Conservation (phyloP, 2,888 invertebrate species). For the Elgonia sp. region DNA sequence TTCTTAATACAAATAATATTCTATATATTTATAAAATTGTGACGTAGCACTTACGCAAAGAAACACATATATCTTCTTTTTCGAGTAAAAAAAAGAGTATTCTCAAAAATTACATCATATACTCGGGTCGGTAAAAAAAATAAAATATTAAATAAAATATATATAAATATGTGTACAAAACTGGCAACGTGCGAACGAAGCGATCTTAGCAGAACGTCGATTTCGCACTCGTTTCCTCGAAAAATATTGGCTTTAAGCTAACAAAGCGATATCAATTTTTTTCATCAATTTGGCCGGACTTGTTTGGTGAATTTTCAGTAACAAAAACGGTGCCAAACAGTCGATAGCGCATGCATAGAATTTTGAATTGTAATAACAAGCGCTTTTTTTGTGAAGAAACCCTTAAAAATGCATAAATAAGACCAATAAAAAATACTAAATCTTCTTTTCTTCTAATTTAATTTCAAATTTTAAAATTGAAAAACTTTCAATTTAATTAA, state of each 20-base stretch:
- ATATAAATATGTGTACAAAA: conserved; percentile 26
- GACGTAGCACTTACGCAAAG: conserved; percentile 17
- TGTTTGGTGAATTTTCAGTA: conserved; percentile 53
- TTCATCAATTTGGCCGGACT: conserved; percentile 18
- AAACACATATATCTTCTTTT: conserved; percentile 6
- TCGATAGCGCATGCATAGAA: not conserved
- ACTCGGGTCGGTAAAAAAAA: conserved; percentile 51
- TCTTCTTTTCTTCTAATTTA: too few relatives aligned
- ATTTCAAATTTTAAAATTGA: too few relatives aligned
- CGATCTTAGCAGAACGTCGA: conserved; percentile 68
- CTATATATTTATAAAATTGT: not conserved
- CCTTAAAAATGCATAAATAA: not conserved
- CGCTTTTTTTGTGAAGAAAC: not conserved
- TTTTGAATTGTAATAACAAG: conserved; percentile 5
- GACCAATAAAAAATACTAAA: too few relatives aligned
- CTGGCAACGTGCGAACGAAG: conserved; percentile 63
- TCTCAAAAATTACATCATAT: conserved; percentile 15
- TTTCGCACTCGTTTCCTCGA: conserved; percentile 31
- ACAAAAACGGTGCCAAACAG: conserved; percentile 55
- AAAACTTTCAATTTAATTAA: too few relatives aligned
- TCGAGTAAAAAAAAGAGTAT: conserved; percentile 55
- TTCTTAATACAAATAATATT: conserved; percentile 25
- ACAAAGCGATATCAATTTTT: conserved; percentile 26
- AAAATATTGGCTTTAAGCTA: conserved; percentile 58
- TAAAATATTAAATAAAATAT: conserved; percentile 61